Evolutionary conservation across 2,797 vertebrate genomes (phyloP), one percentile per base, ranked within the genome.

Genomic region (Zalophus californianus): DNA sequence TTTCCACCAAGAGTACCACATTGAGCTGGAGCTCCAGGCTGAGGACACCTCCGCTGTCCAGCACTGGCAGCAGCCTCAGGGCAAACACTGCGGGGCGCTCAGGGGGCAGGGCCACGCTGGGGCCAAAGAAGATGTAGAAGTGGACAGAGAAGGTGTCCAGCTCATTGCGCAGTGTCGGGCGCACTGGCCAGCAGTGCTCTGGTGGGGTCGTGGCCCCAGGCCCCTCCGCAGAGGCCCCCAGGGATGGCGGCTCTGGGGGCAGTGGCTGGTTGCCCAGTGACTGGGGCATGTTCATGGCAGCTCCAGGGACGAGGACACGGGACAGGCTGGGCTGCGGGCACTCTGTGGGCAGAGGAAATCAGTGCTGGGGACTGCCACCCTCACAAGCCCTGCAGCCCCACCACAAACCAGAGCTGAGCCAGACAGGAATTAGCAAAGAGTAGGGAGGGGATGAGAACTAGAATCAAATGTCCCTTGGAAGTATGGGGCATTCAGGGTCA

Each of bases 51-150:
- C 99, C 99, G 0, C 99, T 99, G 99, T 99, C 99, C 97, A 99
- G 98, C 78, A 99, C 99, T 0, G 99, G 99, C 98, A 99, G 99
- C 62, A 99, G 99, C 97, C 99, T 99, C 98, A 99, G 99, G 97
- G 99, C 99, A 0, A 99, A 99, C 98, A 99, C 99, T 0, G 99
- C 99, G 0, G 99, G 99, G 77, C 99, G 99, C 97, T 99, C 99
- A 0, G 99, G 99, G 0, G 99, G 99, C 60, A 99, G 98, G 0
- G 99, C 99, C 94, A 99, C 99, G 0, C 99, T 99, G 89, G 99
- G 99, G 38, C 99, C 99, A 0, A 99, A 99, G 99, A 99, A 99
- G 97, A 99, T 99, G 96, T 99, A 99, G 99, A 99, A 99, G 98
- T 99, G 99, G 92, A 99, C 99, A 0, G 99, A 99, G 98, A 99